Percentiles rank a stretch among this genome's conserved stretches.
phyloP scores from a whole-genome alignment of 2,113 vertebrate species.

The Pantherophis guttatus region DNA sequence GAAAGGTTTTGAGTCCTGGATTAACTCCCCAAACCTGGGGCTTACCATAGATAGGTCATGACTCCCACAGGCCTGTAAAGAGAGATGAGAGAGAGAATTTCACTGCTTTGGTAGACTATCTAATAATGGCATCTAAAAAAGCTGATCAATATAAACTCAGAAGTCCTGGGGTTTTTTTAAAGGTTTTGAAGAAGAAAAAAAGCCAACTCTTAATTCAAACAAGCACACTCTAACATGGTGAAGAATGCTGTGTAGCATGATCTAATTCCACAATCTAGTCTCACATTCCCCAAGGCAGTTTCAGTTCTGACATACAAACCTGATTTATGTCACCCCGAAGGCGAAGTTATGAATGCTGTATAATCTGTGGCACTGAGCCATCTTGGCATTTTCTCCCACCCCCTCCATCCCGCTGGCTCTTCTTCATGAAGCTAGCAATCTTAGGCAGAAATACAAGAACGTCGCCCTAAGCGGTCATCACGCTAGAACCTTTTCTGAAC shows the following conservation, averaged over 20 bases:
- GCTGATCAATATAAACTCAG: neutral
- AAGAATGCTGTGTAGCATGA: neutral
- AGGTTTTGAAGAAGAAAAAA: neutral
- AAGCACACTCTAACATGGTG: neutral
- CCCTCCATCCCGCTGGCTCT: neutral
- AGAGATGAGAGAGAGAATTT: slow-evolving; percentile 29
- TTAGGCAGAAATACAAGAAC: neutral
- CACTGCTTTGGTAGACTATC: neutral
- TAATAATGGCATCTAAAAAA: neutral
- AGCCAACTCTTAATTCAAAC: neutral
- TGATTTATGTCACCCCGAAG: neutral
- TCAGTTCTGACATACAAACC: neutral
- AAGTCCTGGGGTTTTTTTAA: neutral
- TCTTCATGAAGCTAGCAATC: neutral
- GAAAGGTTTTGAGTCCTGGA: neutral
- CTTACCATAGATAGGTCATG: slow-evolving; percentile 91
- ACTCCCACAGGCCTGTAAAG: slow-evolving; percentile 86
- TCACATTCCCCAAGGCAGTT: neutral
- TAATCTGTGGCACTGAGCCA: neutral
- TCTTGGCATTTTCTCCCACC: neutral
- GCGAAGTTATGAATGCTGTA: neutral
- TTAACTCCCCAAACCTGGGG: neutral
- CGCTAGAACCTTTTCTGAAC: neutral
- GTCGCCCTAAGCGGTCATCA: neutral
- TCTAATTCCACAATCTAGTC: neutral